Evolutionary conservation across 92 coral and sea anemone genomes (phyloP).

Genomic region (Actinostola sp.): DNA sequence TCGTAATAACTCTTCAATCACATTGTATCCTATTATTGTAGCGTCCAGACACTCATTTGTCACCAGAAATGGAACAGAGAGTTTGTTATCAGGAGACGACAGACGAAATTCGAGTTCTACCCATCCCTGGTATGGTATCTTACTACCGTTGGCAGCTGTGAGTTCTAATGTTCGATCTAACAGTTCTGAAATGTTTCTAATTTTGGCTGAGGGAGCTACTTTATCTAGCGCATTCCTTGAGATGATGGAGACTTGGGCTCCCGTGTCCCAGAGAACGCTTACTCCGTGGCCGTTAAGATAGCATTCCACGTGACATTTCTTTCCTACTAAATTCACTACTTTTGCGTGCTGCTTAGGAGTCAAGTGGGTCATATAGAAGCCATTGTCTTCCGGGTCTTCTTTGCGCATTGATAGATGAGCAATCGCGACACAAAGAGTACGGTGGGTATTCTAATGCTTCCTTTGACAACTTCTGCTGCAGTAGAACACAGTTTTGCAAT

Average conservation of each 20-base stretch:
- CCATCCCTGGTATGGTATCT: constrained; percentile 52
- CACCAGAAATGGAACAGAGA: constrained; percentile 54
- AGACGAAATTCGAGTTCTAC: constrained; percentile 33
- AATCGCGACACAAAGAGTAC: too few species aligned
- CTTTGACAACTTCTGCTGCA: too few species aligned
- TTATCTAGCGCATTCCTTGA: constrained; percentile 25
- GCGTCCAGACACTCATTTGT: constrained; percentile 37
- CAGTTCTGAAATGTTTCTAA: constrained; percentile 53
- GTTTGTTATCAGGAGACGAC: constrained; percentile 11
- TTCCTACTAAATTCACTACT: constrained; percentile 42
- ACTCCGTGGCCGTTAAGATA: constrained; percentile 26
- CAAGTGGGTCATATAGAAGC: too few species aligned
- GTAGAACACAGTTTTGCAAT: too few species aligned
- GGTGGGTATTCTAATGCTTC: too few species aligned
- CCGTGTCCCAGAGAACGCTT: constrained; percentile 72
- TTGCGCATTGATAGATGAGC: too few species aligned
- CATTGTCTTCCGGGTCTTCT: too few species aligned
- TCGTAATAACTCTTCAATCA: constrained; percentile 63
- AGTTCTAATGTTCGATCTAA: constrained; percentile 27
- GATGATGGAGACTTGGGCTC: constrained; percentile 66
- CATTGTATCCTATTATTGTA: too few species aligned
- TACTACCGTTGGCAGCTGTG: constrained; percentile 55
- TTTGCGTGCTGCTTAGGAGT: constrained; percentile 40
- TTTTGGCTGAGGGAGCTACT: constrained; percentile 21
- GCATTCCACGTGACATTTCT: constrained; percentile 35